Evolutionary conservation across 2,888 invertebrate genomes (phyloP).

Genomic region (Thymelicus lineola): DNA sequence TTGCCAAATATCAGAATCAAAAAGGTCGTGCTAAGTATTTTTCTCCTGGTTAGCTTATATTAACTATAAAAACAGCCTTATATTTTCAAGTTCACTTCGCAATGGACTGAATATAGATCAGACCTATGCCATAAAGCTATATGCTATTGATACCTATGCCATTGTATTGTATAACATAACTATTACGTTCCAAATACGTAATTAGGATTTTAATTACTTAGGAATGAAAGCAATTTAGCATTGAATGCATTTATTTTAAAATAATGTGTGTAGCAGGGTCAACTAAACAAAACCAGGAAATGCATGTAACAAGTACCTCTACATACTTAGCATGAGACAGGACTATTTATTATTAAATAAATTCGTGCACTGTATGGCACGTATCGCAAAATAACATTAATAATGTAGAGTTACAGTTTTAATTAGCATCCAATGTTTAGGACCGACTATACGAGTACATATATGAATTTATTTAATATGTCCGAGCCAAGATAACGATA

Average conservation of each 20-base stretch:
- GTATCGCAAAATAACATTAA: not conserved
- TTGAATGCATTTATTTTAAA: not conserved
- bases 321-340: too few relatives aligned
- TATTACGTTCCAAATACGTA: not conserved
- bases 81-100: too few relatives aligned
- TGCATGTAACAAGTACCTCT: not conserved
- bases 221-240: constrained; percentile 1
- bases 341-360: too few relatives aligned
- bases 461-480: not conserved
- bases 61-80: too few relatives aligned
- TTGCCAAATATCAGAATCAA: too few relatives aligned
- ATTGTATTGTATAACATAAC: too few relatives aligned
- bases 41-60: too few relatives aligned
- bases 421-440: not conserved
- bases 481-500: not conserved
- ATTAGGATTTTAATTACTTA: not conserved
- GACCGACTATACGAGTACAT: not conserved
- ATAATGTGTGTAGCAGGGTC: not conserved
- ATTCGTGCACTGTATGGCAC: not conserved
- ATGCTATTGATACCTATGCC: too few relatives aligned
- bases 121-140: too few relatives aligned
- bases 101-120: too few relatives aligned
- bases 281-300: not conserved
- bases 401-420: not conserved
- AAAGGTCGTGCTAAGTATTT: too few relatives aligned